Base-by-base conservation (phyloP, 2,797 vertebrate species). In the Atherinosoma microstoma region DNA sequence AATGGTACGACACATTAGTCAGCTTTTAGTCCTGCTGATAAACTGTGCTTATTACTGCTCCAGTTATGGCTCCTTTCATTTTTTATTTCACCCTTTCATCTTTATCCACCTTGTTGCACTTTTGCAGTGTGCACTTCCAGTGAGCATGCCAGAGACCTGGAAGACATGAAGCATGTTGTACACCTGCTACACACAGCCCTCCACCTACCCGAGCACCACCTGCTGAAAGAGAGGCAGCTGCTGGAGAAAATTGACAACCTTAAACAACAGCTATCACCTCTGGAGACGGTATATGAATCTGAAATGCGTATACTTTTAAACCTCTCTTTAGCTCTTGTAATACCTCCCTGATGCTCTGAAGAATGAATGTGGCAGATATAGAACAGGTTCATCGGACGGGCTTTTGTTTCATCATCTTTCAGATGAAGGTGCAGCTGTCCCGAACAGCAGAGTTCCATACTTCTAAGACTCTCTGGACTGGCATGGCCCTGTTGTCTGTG, bases 401-500 rank as follows among this genome's bases (percentile, higher is more conserved):
- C 45, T 18, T 24, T 8, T 49, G 13, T 76, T 6, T 45, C 1
- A 3, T 22, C 51, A 1, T 42, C 32, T 49, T 47, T 35, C 83
- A 99, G 98, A 87, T 95, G 82, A 98, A 94, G 87, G 92, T 90
- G 6, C 86, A 92, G 86, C 90, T 99, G n/a, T 74, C 70, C 13
- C 63, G 65, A 0, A 87, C 71, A 13, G 95, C 96, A 0, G 92
- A 95, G 79, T 92, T 91, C 56, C 94, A 93, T 42, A 86, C 94
- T 1, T 94, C 92, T 40, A 89, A 89, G 60, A 90, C 94, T 1
- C 32, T 97, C 0, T 99, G 97, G 97, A 77, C 80, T 0, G 97
- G 97, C 34, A 72, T 99, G 88, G 97, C 97, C 0, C 69, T 98
- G 83, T 84, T 99, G 78, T 98, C 97, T 0, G 84, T 95, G 6